phyloP scores from a whole-genome alignment of 1,140 invertebrate genomes.

The Drosophila elegans region DNA sequence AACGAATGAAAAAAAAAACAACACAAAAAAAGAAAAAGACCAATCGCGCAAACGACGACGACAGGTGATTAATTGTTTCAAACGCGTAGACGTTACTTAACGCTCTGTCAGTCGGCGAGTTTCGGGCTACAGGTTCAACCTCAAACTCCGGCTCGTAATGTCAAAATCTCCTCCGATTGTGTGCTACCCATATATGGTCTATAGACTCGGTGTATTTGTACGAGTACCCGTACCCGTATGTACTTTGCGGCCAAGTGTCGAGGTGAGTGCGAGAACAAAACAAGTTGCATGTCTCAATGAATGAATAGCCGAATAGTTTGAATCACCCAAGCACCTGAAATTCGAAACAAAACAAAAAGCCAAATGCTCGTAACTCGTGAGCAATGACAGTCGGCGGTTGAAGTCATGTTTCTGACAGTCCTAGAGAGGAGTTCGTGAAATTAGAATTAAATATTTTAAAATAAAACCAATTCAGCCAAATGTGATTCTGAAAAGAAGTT shows the following conservation, averaged over 20 bases:
- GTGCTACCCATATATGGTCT: slow-evolving; percentile 51
- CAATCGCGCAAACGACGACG: slow-evolving; percentile 69
- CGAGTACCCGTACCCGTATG: not conserved
- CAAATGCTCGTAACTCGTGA: slow-evolving; percentile 60
- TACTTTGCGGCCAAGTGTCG: slow-evolving; percentile 63
- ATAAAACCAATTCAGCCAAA: not conserved
- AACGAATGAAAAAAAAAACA: not conserved
- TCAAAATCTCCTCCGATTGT: slow-evolving; percentile 62
- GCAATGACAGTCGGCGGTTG: slow-evolving; percentile 75
- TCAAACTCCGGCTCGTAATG: slow-evolving; percentile 60
- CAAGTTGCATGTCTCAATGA: slow-evolving; percentile 76
- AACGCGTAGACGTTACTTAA: slow-evolving; percentile 81
- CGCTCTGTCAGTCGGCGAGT: slow-evolving; percentile 43
- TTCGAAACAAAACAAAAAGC: slow-evolving; percentile 75
- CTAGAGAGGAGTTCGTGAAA: slow-evolving; percentile 17
- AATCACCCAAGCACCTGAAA: slow-evolving; percentile 79
- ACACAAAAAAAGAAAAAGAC: slow-evolving; percentile 37
- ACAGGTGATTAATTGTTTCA: slow-evolving; percentile 82
- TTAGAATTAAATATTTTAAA: too few relatives aligned
- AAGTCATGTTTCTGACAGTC: slow-evolving; percentile 60
- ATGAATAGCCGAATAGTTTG: slow-evolving; percentile 77
- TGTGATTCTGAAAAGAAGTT: not conserved
- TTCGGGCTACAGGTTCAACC: slow-evolving; percentile 51
- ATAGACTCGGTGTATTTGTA: slow-evolving; percentile 25
- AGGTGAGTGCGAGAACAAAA: slow-evolving; percentile 70